Evolutionary conservation across 2,888 invertebrate species (phyloP).

Genomic region (Drosophila austrosaltans): DNA sequence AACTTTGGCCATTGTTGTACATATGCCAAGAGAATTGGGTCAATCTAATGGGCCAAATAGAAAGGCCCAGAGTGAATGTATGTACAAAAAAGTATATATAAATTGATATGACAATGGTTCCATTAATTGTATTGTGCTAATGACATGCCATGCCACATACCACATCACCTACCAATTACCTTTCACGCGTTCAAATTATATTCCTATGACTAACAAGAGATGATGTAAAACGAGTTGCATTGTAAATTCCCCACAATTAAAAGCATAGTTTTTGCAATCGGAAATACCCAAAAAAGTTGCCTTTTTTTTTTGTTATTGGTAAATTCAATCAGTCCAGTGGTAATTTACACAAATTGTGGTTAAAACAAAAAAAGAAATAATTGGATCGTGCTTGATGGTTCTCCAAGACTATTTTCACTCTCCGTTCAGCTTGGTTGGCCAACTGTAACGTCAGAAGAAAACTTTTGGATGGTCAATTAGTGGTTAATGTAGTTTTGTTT

Average conservation of each 20-base stretch:
- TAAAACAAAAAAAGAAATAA: neutral
- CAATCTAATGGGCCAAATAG: conserved; percentile 13
- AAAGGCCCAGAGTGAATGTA: conserved; percentile 9
- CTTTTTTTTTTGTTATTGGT: neutral
- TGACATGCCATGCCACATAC: conserved; percentile 23
- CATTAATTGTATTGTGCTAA: conserved; percentile 35
- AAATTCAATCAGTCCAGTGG: neutral
- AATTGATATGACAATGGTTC: conserved; percentile 16
- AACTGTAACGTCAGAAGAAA: conserved; percentile 45
- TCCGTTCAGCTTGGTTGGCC: conserved; percentile 57
- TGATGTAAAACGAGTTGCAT: conserved; percentile 30
- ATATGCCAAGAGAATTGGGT: conserved; percentile 22
- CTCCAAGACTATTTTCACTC: conserved; percentile 29
- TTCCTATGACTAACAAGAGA: conserved; percentile 51
- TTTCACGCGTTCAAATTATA: conserved; percentile 49
- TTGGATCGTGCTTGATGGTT: neutral
- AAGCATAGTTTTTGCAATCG: neutral
- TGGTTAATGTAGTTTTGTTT: conserved; percentile 3
- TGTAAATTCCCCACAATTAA: conserved; percentile 44
- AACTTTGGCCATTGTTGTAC: conserved; percentile 35
- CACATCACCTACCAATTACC: conserved; percentile 24
- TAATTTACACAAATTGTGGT: neutral
- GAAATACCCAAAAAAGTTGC: neutral
- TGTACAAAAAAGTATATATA: neutral
- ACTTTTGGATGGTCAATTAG: conserved; percentile 51